Evolutionary conservation across 2,888 invertebrate genomes (phyloP).

Genomic region (Teleiodes luculella): DNA sequence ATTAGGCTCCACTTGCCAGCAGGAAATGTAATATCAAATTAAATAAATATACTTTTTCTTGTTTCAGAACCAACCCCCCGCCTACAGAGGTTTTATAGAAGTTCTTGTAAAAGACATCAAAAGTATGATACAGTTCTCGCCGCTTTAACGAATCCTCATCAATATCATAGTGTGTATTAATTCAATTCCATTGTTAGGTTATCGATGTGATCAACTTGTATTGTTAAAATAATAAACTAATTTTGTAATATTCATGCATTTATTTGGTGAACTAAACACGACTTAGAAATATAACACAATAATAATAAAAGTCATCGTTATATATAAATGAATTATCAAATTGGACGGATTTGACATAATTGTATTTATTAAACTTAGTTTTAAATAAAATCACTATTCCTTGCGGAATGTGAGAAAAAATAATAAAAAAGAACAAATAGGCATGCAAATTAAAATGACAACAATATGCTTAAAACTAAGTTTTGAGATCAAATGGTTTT

Average conservation of each 20-base stretch:
- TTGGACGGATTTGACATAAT: neutral
- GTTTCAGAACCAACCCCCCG: constrained; percentile 78
- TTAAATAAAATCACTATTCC: neutral
- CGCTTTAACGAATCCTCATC: constrained; percentile 42
- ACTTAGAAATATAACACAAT: neutral
- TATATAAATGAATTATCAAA: too few relatives aligned
- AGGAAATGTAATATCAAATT: too few relatives aligned
- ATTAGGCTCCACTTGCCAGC: too few relatives aligned
- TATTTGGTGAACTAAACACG: neutral
- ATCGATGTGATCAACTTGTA: neutral
- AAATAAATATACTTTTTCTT: neutral
- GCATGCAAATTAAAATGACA: neutral
- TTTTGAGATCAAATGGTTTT: too few relatives aligned
- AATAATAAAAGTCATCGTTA: too few relatives aligned
- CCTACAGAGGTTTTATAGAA: constrained; percentile 85
- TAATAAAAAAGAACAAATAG: neutral
- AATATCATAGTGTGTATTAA: neutral
- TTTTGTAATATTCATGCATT: neutral
- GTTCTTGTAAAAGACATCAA: constrained; percentile 88
- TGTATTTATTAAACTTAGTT: too few relatives aligned
- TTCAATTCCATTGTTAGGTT: neutral
- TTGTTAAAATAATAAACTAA: constrained; percentile 10
- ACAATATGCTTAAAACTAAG: too few relatives aligned
- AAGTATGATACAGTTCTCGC: constrained; percentile 87
- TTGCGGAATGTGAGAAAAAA: neutral